Percentiles rank a stretch among this genome's conserved stretches.
Evolutionary conservation across 2,113 vertebrate genomes (phyloP).

Genomic region (Jacana jacana): DNA sequence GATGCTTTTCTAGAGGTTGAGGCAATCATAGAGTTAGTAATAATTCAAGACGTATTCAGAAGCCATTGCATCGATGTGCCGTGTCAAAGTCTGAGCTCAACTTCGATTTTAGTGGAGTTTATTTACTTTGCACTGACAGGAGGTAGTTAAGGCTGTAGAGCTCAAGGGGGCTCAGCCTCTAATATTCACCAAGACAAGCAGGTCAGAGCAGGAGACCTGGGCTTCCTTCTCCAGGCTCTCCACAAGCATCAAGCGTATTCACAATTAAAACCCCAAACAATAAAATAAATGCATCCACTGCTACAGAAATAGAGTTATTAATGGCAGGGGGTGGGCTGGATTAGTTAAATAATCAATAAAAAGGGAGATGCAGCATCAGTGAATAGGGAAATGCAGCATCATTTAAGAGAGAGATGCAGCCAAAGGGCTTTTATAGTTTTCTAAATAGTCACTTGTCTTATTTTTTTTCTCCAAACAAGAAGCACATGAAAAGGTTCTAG

Average conservation of each 20-base stretch:
- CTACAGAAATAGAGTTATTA: not conserved
- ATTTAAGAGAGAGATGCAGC: not conserved
- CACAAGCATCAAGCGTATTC: not conserved
- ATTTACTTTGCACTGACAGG: not conserved
- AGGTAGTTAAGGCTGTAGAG: not conserved
- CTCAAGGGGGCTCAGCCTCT: not conserved
- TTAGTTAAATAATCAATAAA: not conserved
- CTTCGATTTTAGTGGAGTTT: not conserved
- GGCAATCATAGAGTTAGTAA: not conserved
- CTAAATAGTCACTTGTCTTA: not conserved
- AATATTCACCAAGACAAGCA: not conserved
- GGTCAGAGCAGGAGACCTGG: not conserved
- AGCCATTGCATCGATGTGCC: not conserved
- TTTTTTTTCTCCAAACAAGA: not conserved
- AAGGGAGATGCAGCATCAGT: not conserved
- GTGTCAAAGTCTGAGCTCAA: not conserved
- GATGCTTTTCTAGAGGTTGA: not conserved
- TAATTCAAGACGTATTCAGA: fast-evolving
- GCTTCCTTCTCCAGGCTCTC: not conserved
- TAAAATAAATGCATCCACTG: not conserved
- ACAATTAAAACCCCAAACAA: not conserved
- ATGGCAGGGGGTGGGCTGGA: not conserved
- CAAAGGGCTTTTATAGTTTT: not conserved
- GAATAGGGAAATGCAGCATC: not conserved
- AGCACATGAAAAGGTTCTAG: not conserved